Evolutionary conservation across 2,113 vertebrate species (phyloP).

Genomic region (Cettia cetti): DNA sequence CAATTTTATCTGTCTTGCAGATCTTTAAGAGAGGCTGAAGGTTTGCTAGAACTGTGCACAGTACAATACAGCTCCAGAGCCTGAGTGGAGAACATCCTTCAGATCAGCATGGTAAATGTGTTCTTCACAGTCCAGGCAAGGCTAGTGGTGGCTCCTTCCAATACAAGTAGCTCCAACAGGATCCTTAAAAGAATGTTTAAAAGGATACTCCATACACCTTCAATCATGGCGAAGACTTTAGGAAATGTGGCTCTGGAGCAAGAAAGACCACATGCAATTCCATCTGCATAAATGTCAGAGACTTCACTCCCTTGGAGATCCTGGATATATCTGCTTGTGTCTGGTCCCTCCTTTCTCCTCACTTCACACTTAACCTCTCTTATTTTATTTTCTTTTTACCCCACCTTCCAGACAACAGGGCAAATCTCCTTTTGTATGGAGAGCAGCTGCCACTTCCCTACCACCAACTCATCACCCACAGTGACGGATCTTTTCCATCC

Average conservation of each 20-base stretch:
- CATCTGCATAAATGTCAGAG: not conserved
- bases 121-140: not conserved
- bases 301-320: not conserved
- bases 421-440: not conserved
- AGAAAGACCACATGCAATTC: not conserved
- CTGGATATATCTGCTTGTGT: not conserved
- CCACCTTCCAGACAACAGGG: not conserved
- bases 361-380: not conserved
- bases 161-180: not conserved
- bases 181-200: not conserved
- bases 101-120: not conserved
- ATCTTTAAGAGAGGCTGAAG: not conserved
- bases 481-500: not conserved
- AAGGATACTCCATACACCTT: not conserved
- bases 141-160: not conserved
- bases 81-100: not conserved
- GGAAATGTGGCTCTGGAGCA: not conserved
- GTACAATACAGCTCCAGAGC: not conserved
- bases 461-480: not conserved
- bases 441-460: not conserved
- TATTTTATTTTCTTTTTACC: not conserved
- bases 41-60: not conserved
- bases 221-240: not conserved
- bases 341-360: not conserved
- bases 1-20: not conserved